A percentile compares a stretch with the other conserved stretches of the same genome.
phyloP scores from a whole-genome alignment of 2,888 invertebrate genomes.

The Cheilosia soror region DNA sequence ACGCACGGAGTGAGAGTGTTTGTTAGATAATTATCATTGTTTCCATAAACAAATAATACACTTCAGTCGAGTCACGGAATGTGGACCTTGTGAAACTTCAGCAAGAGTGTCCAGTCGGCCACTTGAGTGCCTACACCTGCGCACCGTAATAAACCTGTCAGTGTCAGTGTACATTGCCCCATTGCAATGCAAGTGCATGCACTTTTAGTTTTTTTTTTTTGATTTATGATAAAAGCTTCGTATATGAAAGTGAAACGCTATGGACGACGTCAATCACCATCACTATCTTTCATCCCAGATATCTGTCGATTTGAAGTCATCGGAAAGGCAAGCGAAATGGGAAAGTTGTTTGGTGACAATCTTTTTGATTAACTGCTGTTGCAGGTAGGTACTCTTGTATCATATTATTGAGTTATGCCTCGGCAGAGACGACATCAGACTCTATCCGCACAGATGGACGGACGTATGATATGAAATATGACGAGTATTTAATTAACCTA shows the following conservation, averaged over 20 bases:
- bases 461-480: slow-evolving; percentile 50
- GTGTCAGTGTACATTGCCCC: background rate
- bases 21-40: background rate
- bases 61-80: background rate
- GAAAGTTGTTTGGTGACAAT: slow-evolving; percentile 70
- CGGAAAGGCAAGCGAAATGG: slow-evolving; percentile 30
- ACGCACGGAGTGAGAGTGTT: slow-evolving; percentile 12
- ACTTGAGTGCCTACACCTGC: background rate
- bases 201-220: slow-evolving; percentile 25
- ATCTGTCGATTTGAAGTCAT: slow-evolving; percentile 36
- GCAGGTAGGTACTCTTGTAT: background rate
- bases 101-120: background rate
- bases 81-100: background rate
- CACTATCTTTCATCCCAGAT: slow-evolving; percentile 21
- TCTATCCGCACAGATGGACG: slow-evolving; percentile 14
- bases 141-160: slow-evolving; percentile 33
- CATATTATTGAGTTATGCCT: slow-evolving; percentile 10
- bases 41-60: background rate
- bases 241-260: slow-evolving; percentile 55
- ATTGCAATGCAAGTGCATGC: slow-evolving; percentile 12
- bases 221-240: slow-evolving; percentile 39
- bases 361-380: slow-evolving; percentile 38
- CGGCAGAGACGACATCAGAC: slow-evolving; percentile 6
- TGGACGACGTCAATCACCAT: slow-evolving; percentile 60
- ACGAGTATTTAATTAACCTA: slow-evolving; percentile 58